Percentiles rank a stretch among this genome's conserved stretches.
These are phyloP conservation scores for Uloborus plumipes DNA, from an alignment of 2,888 invertebrate genomes.

Conservation along the genomic window DNA sequence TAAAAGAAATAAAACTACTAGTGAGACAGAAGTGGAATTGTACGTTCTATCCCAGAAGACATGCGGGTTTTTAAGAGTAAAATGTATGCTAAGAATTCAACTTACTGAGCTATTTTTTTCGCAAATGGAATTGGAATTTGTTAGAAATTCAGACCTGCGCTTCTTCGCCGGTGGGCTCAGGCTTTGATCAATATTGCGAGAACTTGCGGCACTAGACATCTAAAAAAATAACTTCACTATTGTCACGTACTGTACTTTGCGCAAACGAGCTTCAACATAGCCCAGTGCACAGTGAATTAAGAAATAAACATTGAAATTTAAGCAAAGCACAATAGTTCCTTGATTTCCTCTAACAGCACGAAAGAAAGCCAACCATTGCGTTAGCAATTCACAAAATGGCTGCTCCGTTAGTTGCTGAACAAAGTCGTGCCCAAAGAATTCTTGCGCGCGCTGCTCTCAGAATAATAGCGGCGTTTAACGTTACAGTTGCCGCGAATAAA, in stretches of 20 bases:
- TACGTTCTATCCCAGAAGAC: too few species aligned
- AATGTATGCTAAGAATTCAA: slow-evolving; percentile 2
- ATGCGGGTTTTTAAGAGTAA: too few species aligned
- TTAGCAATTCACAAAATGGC: slow-evolving; percentile 41
- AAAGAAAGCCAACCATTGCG: neutral
- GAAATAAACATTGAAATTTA: neutral
- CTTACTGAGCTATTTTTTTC: slow-evolving; percentile 64
- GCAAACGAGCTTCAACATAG: slow-evolving; percentile 54
- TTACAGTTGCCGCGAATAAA: neutral
- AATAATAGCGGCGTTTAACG: neutral
- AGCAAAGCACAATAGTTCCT: neutral
- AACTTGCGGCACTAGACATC: slow-evolving; percentile 65
- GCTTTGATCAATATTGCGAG: slow-evolving; percentile 51
- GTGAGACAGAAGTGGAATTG: too few species aligned
- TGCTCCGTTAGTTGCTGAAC: slow-evolving; percentile 23
- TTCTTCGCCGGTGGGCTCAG: slow-evolving; percentile 65
- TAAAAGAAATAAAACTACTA: too few species aligned
- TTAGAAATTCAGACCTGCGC: slow-evolving; percentile 46
- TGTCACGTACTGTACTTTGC: slow-evolving; percentile 58
- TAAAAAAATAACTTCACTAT: slow-evolving; percentile 62
- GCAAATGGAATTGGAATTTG: slow-evolving; percentile 44
- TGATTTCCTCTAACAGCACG: neutral
- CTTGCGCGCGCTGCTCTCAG: slow-evolving; percentile 36
- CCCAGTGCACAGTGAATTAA: slow-evolving; percentile 8
- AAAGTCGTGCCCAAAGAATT: slow-evolving; percentile 44